phyloP scores from a whole-genome alignment of 2,888 invertebrate species.

The Limenitis camilla region DNA sequence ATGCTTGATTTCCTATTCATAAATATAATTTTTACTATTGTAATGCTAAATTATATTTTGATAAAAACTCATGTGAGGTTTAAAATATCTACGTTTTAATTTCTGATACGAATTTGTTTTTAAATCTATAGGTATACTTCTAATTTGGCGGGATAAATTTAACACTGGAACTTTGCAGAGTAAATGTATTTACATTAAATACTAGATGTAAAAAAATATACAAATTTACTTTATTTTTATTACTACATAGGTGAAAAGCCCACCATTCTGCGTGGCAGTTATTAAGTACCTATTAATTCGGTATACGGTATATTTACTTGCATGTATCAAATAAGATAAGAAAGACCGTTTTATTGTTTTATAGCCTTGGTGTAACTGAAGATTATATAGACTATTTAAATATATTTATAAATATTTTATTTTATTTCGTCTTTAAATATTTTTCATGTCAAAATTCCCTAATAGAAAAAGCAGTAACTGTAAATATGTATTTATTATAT shows the following conservation, averaged over 20 bases:
- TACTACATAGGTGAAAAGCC: no score
- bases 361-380: slow-evolving; percentile 13
- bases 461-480: neutral
- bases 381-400: slow-evolving; percentile 9
- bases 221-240: no score
- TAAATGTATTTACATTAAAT: no score
- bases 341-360: slow-evolving; percentile 17
- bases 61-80: neutral
- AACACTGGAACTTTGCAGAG: no score
- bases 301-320: slow-evolving; percentile 5
- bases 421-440: no score
- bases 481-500: neutral
- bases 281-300: no score
- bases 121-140: no score
- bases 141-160: no score
- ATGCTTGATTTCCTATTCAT: neutral
- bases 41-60: neutral
- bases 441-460: no score
- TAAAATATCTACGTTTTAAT: no score
- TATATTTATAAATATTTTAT: neutral
- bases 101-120: no score
- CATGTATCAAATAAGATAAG: slow-evolving; percentile 17
- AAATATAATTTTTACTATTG: neutral
- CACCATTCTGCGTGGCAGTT: neutral
- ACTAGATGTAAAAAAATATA: no score